Percentiles rank a stretch among this genome's conserved stretches.
phyloP scores from a whole-genome alignment of 2,113 vertebrate species.

The Leucopsar rothschildi region DNA sequence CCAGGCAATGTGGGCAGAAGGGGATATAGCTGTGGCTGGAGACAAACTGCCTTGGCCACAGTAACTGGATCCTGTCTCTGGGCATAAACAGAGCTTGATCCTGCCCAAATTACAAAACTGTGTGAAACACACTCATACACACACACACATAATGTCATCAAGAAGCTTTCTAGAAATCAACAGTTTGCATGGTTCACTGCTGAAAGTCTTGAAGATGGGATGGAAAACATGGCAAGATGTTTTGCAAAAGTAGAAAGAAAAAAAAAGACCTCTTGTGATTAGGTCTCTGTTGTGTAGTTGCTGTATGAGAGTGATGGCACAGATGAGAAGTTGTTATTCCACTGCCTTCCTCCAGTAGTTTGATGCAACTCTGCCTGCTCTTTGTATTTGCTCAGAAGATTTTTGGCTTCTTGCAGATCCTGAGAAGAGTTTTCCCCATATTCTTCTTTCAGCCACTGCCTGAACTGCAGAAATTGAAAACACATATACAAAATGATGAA shows the following conservation, averaged over 20 bases:
- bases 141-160: background rate
- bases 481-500: background rate
- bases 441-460: conserved; percentile 84
- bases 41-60: background rate
- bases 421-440: conserved; percentile 86
- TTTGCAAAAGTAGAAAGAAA: conserved; percentile 8
- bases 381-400: conserved; percentile 81
- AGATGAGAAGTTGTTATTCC: conserved; percentile 69
- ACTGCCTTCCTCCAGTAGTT: conserved; percentile 62
- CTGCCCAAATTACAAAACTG: background rate
- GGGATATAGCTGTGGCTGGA: background rate
- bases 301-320: conserved; percentile 66
- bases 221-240: background rate
- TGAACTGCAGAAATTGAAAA: conserved; percentile 74
- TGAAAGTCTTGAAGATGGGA: background rate
- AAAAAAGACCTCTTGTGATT: background rate
- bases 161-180: conserved; percentile 7
- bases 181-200: background rate
- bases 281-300: conserved; percentile 73
- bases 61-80: background rate
- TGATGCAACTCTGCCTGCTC: conserved; percentile 60
- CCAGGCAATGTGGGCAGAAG: background rate
- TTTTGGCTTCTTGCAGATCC: conserved; percentile 83
- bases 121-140: conserved; percentile 15
- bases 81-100: background rate